Evolutionary conservation across 2,113 vertebrate genomes (phyloP).

Genomic region (Circaetus gallicus): DNA sequence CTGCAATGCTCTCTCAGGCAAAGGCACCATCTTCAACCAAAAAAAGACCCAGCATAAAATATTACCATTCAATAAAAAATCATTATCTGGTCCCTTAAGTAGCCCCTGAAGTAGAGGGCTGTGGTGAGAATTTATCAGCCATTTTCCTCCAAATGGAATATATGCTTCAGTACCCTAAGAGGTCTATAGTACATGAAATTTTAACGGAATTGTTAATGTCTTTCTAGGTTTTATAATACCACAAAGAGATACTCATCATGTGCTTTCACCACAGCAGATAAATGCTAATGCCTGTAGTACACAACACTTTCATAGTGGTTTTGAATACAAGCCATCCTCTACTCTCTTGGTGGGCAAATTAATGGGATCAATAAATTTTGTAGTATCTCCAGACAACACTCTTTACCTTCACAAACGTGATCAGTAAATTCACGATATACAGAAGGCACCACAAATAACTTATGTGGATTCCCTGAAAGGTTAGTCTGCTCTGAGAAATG

Average conservation of each 20-base stretch:
- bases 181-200: constrained; percentile 63
- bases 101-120: constrained; percentile 66
- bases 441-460: constrained; percentile 18
- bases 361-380: constrained; percentile 60
- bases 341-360: constrained; percentile 23
- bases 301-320: constrained; percentile 24
- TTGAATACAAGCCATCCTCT: neutral
- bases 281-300: constrained; percentile 36
- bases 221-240: constrained; percentile 74
- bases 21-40: neutral
- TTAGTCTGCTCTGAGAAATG: constrained; percentile 42
- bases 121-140: constrained; percentile 42
- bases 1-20: neutral
- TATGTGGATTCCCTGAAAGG: constrained; percentile 60
- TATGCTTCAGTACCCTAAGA: constrained; percentile 38
- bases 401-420: constrained; percentile 6
- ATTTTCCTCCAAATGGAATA: constrained; percentile 45
- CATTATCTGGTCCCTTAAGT: constrained; percentile 77
- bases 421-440: constrained; percentile 28
- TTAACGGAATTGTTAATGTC: constrained; percentile 73
- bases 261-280: constrained; percentile 52
- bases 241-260: constrained; percentile 64
- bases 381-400: neutral
- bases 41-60: constrained; percentile 40
- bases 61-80: constrained; percentile 64